Evolutionary conservation across 2,797 vertebrate species (phyloP).

Genomic region (Sebastes taczanowskii): DNA sequence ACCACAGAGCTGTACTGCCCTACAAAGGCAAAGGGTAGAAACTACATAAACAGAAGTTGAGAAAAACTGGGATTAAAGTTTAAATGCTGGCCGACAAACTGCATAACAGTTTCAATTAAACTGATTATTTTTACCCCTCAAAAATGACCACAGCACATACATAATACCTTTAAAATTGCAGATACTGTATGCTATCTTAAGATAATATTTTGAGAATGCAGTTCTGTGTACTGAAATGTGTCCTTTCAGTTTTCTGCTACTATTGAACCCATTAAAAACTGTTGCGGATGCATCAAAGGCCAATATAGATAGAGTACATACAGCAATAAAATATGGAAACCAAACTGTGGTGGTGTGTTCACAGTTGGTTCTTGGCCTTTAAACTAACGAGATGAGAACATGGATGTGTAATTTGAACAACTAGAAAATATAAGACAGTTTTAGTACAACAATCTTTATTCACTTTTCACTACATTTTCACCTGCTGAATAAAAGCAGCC

Average conservation of each 20-base stretch:
- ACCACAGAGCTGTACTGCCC: background rate
- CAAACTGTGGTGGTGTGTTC: background rate
- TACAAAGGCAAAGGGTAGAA: background rate
- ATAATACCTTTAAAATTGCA: background rate
- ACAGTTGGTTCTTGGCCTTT: background rate
- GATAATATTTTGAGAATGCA: background rate
- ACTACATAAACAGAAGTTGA: background rate
- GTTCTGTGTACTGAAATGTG: too few species aligned
- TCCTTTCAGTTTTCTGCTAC: too few species aligned
- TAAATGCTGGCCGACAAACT: too few species aligned
- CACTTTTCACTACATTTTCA: slow-evolving; percentile 5
- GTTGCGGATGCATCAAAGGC: background rate
- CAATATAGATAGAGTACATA: background rate
- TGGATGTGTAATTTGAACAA: background rate
- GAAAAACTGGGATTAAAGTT: too few species aligned
- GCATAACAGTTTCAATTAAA: too few species aligned
- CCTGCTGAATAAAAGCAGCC: slow-evolving; percentile 19
- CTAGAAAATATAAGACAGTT: background rate
- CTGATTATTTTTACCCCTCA: background rate
- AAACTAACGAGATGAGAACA: background rate
- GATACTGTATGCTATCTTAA: background rate
- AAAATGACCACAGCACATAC: background rate
- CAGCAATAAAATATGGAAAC: background rate
- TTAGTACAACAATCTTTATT: slow-evolving; percentile 62
- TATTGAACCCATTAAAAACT: background rate